Evolutionary conservation across 2,113 vertebrate species (phyloP), one percentile per base, ranked within the genome.

Genomic region (Bubalus kerabau): DNA sequence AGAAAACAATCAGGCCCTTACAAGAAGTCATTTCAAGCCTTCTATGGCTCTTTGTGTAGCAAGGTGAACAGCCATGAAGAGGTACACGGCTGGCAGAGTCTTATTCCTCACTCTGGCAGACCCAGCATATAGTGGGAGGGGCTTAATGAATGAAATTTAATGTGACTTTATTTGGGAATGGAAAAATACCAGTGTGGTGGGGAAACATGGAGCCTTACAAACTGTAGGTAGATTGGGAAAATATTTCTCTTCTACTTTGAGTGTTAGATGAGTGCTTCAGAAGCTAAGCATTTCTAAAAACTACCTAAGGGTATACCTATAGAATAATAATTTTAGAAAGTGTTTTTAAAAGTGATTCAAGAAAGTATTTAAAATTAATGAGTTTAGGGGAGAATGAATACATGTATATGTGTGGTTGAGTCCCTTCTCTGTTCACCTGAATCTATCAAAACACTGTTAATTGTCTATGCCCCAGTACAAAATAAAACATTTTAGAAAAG

Each of bases 1-100:
- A 16, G 32, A 62, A 94, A 96, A 60, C 46, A 83, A 92, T 97
- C 91, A 74, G 64, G 28, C 64, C 23, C 40, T 87, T 92, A 74
- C 36, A 71, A 94, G 43, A 96, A 74, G 32, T 36, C 32, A 84
- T 94, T 87, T 95, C 59, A 19, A 52, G n/a, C 40, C 32, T 46
- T 71, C 28, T 0, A 2, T 46, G 26, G 32, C 17, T 74, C 36
- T 92, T 74, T 32, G 64, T 54, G 32, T 57, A 74, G 52, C 24
- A 11, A 43, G 21, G 59, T 43, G 71, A 93, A 43, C 4, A 91
- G 24, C 52, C 6, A 43, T 90, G 91, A 74, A 57, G 19, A 78
- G 23, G 7, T 76, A 76, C 36, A 50, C 1, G 2, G 28, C 9
- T 48, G 1, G 17, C 19, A 30, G n/a, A 30, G 8, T 54, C 64